Evolutionary conservation across 2,113 vertebrate genomes (phyloP).

Genomic region (Cinclus mexicanus): DNA sequence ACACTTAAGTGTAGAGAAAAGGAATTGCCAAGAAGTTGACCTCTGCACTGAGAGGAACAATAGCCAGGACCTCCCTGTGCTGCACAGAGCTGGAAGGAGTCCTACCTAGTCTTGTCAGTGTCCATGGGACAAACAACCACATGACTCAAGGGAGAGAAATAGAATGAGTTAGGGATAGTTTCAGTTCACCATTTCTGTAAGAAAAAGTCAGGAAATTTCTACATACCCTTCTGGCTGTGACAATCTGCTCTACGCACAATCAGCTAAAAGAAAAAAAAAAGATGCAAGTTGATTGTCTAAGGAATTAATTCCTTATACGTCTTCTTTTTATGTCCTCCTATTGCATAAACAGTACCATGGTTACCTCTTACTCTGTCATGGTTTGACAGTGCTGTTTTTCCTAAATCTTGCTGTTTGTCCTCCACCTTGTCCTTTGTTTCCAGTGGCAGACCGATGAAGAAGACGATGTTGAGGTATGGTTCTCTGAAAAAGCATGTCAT

Average conservation of each 20-base stretch:
- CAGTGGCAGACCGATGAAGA: conserved; percentile 90
- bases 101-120: not conserved
- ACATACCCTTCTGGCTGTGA: not conserved
- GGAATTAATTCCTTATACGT: not conserved
- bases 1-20: not conserved
- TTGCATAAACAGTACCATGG: conserved; percentile 1
- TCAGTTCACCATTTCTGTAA: not conserved
- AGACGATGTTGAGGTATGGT: conserved; percentile 85
- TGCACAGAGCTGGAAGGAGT: not conserved
- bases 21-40: conserved; percentile 30
- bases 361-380: conserved; percentile 7
- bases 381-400: conserved; percentile 28
- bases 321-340: not conserved
- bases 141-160: not conserved
- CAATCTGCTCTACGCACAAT: not conserved
- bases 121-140: not conserved
- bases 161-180: not conserved
- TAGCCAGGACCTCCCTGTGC: conserved; percentile 32
- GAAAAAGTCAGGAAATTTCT: not conserved
- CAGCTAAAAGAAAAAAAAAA: not conserved
- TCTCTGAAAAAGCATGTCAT: conserved; percentile 41
- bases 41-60: not conserved
- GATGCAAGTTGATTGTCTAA: not conserved
- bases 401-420: conserved; percentile 72
- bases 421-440: conserved; percentile 58